Conservation (phyloP, 2,113 vertebrate species). For the Eretmochelys imbricata region DNA sequence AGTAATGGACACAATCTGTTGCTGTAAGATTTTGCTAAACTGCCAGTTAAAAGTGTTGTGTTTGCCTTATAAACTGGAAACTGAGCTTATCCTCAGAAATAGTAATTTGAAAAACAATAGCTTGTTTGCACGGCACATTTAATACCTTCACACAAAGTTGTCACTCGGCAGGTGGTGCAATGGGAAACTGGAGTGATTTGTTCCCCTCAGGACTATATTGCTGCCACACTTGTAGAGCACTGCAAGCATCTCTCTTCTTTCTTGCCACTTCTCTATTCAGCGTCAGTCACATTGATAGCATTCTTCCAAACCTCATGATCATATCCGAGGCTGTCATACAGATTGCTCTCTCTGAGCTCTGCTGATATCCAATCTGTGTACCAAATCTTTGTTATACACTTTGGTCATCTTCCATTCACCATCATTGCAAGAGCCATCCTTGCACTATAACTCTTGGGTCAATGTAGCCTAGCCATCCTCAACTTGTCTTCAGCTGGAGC, state of each 20-base stretch:
- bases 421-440: neutral
- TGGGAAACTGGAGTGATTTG: neutral
- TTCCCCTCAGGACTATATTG: neutral
- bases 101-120: neutral
- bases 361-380: neutral
- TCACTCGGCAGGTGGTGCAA: fast-evolving
- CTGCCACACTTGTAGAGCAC: neutral
- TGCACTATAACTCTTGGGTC: neutral
- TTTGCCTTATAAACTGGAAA: neutral
- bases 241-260: neutral
- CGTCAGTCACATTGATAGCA: neutral
- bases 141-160: neutral
- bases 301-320: neutral
- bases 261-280: neutral
- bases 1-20: neutral
- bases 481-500: neutral
- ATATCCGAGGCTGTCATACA: neutral
- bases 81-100: neutral
- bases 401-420: neutral
- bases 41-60: neutral
- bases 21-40: neutral
- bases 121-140: neutral
- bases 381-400: neutral
- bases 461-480: neutral
- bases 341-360: neutral